A percentile compares a stretch with the other conserved stretches of the same genome.
phyloP scores from a whole-genome alignment of 2,797 vertebrate species.

The Perodicticus potto region DNA sequence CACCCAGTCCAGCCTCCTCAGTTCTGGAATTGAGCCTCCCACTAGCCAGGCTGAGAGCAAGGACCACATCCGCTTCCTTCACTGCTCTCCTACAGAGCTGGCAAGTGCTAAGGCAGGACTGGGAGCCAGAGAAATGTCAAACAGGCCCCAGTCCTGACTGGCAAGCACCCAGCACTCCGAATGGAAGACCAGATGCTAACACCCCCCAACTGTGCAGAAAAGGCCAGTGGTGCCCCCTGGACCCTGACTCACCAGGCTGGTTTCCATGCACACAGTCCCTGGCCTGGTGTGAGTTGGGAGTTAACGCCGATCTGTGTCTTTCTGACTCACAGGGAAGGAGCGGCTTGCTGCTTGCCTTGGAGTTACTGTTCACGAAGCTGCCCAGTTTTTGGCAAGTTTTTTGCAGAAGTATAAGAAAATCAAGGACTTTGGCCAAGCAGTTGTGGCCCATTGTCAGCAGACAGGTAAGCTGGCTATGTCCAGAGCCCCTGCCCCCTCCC shows the following conservation, averaged over 20 bases:
- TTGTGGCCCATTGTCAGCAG: conserved; percentile 90
- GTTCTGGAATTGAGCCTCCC: not conserved
- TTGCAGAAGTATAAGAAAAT: conserved; percentile 94
- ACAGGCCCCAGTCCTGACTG: not conserved
- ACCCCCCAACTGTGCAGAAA: not conserved
- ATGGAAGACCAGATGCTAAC: not conserved
- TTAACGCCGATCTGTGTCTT: not conserved
- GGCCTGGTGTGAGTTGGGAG: not conserved
- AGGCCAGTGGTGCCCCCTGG: not conserved
- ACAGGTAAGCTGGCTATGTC: conserved; percentile 87
- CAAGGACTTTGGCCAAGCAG: conserved; percentile 92
- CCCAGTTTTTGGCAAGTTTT: conserved; percentile 93
- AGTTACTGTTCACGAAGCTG: conserved; percentile 90
- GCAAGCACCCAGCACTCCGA: not conserved
- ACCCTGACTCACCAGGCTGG: fast-evolving
- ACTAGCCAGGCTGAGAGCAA: not conserved
- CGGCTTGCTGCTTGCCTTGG: conserved; percentile 93
- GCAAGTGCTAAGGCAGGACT: not conserved
- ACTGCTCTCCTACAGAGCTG: not conserved
- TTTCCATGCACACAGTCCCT: fast-evolving
- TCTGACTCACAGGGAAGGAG: conserved; percentile 89
- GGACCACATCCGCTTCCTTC: not conserved
- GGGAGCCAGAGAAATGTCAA: not conserved
- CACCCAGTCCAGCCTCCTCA: not conserved
- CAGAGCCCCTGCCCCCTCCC: not conserved